Evolutionary conservation across 1,140 invertebrate species (phyloP).

Genomic region (Colletes latitarsis): DNA sequence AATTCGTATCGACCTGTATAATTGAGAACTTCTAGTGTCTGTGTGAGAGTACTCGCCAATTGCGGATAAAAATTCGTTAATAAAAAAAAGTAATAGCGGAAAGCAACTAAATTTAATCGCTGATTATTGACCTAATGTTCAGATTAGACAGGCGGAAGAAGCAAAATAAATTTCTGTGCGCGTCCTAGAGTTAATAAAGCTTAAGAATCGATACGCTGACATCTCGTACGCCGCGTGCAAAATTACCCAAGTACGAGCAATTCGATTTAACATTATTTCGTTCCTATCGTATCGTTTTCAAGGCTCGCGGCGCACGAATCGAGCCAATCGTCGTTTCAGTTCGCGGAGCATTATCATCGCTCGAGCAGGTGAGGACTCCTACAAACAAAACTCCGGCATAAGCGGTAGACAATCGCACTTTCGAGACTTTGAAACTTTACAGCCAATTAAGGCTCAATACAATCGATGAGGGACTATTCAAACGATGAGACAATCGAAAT

Average conservation of each 20-base stretch:
- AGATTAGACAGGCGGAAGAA: no score
- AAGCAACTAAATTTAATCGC: no score
- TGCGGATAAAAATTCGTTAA: no score
- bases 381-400: conserved; percentile 71
- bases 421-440: conserved; percentile 69
- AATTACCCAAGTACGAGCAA: neutral
- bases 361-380: conserved; percentile 51
- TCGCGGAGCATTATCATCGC: conserved; percentile 50
- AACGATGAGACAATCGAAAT: conserved; percentile 78
- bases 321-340: conserved; percentile 45
- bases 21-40: no score
- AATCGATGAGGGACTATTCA: conserved; percentile 77
- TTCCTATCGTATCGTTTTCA: neutral
- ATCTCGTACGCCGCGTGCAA: no score
- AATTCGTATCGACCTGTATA: no score
- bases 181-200: no score
- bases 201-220: no score
- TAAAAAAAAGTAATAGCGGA: no score
- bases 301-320: neutral
- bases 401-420: conserved; percentile 61
- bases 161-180: no score
- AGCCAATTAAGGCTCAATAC: conserved; percentile 71
- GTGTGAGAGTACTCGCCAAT: no score
- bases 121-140: no score
- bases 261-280: conserved; percentile 3